phyloP scores from a whole-genome alignment of 2,113 vertebrate species.

The Mirounga angustirostris region DNA sequence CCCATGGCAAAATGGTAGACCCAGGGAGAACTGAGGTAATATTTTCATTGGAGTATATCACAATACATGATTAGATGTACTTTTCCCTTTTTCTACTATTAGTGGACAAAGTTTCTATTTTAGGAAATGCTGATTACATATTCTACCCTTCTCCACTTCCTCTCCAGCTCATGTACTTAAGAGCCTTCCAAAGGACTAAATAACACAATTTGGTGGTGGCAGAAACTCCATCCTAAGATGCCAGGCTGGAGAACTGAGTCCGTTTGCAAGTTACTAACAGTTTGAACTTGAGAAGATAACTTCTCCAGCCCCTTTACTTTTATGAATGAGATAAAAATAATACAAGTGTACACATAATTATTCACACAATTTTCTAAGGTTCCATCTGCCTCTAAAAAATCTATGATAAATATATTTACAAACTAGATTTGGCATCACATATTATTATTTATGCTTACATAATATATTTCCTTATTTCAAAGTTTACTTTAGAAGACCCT shows the following conservation, averaged over 20 bases:
- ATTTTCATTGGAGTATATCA: neutral
- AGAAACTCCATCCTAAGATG: neutral
- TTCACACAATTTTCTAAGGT: neutral
- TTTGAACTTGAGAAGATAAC: neutral
- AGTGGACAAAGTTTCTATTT: neutral
- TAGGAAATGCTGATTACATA: neutral
- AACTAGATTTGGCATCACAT: neutral
- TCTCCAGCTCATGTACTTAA: neutral
- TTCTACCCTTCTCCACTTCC: neutral
- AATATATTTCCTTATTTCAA: neutral
- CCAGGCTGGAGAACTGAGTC: neutral
- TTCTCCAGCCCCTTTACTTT: neutral
- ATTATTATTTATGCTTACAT: neutral
- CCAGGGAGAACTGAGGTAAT: neutral
- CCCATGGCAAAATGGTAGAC: neutral
- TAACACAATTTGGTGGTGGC: neutral
- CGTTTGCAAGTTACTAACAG: neutral
- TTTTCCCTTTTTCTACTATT: conserved; percentile 6
- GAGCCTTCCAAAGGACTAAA: neutral
- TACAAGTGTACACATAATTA: neutral
- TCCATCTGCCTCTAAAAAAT: neutral
- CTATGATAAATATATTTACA: neutral
- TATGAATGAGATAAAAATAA: neutral
- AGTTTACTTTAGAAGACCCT: neutral
- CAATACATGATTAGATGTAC: neutral